Conservation (phyloP, 2,797 vertebrate species). For the Epinephelus malabaricus region DNA sequence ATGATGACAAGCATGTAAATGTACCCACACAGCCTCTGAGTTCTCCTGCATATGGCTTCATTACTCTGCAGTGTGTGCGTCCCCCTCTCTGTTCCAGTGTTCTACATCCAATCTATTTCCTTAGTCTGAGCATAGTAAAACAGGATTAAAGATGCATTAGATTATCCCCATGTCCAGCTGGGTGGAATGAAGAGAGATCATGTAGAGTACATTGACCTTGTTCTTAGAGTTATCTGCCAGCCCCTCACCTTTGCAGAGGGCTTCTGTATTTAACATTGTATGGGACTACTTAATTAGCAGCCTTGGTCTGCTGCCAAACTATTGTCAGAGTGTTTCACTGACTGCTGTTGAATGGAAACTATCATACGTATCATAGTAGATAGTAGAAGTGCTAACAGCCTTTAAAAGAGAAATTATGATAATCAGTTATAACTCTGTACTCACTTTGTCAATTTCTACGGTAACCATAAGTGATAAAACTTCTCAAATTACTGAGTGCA, state of each 20-base stretch:
- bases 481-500: no score
- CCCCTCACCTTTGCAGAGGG: slow-evolving; percentile 60
- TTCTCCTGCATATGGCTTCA: slow-evolving; percentile 28
- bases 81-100: slow-evolving; percentile 28
- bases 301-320: slow-evolving; percentile 54
- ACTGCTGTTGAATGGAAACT: not conserved
- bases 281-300: slow-evolving; percentile 62
- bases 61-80: slow-evolving; percentile 28
- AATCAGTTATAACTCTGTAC: no score
- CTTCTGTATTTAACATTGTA: slow-evolving; percentile 74
- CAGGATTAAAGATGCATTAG: slow-evolving; percentile 81
- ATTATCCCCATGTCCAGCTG: slow-evolving; percentile 71
- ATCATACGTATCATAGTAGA: no score
- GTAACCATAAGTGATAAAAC: no score
- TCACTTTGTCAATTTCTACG: no score
- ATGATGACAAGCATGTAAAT: slow-evolving; percentile 43
- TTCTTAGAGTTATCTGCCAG: slow-evolving; percentile 63
- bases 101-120: slow-evolving; percentile 61
- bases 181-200: slow-evolving; percentile 67
- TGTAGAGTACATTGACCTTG: slow-evolving; percentile 74
- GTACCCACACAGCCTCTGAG: not conserved
- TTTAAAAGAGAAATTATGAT: no score
- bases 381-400: no score
- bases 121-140: slow-evolving; percentile 56
- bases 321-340: slow-evolving; percentile 41